Conservation (phyloP, 2,113 vertebrate genomes). For the Cyanoramphus novaezelandiae region DNA sequence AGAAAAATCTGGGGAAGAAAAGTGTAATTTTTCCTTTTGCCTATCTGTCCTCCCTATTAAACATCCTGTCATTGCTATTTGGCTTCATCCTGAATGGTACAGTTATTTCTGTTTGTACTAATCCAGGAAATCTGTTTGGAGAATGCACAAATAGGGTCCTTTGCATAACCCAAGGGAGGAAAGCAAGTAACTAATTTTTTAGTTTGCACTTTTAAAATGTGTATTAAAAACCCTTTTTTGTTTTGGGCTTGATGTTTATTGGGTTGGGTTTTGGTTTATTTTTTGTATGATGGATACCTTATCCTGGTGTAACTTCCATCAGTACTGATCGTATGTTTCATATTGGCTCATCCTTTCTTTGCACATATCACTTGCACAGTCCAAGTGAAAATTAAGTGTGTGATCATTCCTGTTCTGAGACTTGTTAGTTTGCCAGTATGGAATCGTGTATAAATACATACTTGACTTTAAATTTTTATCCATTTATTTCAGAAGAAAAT, state of each 20-base stretch:
- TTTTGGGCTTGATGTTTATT: background rate
- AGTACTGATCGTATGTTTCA: background rate
- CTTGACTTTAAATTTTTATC: background rate
- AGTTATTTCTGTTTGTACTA: background rate
- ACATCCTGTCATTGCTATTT: background rate
- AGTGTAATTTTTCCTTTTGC: background rate
- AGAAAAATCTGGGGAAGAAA: background rate
- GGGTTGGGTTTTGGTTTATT: background rate
- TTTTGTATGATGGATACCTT: background rate
- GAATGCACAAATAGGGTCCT: background rate
- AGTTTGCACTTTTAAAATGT: background rate
- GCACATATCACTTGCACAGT: background rate
- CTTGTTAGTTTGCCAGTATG: background rate
- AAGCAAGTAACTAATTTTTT: background rate
- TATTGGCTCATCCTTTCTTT: background rate
- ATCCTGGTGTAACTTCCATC: background rate
- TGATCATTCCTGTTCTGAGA: background rate
- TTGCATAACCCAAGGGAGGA: background rate
- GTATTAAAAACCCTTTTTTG: background rate
- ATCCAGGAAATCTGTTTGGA: background rate
- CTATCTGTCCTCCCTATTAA: background rate
- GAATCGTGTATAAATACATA: background rate
- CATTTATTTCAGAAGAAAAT: constrained; percentile 83
- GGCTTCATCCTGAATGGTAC: background rate
- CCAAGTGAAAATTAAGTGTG: background rate